A percentile compares a stretch with the other conserved stretches of the same genome.
Conservation (phyloP, 2,797 vertebrate species). For the Lutjanus argentimaculatus region DNA sequence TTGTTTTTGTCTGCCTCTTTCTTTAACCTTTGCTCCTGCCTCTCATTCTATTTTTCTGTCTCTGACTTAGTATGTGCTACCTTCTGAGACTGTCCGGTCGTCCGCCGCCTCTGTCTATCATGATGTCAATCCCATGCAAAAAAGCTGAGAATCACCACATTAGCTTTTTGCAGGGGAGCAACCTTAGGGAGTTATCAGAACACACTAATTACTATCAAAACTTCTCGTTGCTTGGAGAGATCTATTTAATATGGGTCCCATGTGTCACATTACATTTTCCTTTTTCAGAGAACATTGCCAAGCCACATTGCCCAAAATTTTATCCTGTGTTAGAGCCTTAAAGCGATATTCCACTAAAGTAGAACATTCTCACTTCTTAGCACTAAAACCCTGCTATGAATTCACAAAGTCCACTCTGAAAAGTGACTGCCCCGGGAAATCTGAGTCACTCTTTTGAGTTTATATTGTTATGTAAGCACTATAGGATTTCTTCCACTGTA, state of each 20-base stretch:
- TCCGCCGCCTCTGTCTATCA: slow-evolving; percentile 4
- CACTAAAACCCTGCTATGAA: slow-evolving; percentile 21
- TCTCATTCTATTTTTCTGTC: background rate
- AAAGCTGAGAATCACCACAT: slow-evolving; percentile 17
- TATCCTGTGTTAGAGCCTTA: slow-evolving; percentile 38
- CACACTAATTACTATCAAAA: slow-evolving; percentile 64
- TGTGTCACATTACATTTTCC: slow-evolving; percentile 62
- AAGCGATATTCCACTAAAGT: slow-evolving; percentile 42
- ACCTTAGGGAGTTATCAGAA: slow-evolving; percentile 38
- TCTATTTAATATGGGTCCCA: slow-evolving; percentile 52
- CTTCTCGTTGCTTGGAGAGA: slow-evolving; percentile 58
- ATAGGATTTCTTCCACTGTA: slow-evolving; percentile 1
- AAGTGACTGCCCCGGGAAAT: slow-evolving; percentile 15
- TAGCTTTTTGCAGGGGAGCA: slow-evolving; percentile 1
- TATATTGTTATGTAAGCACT: slow-evolving; percentile 28
- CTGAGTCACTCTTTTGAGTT: slow-evolving; percentile 15
- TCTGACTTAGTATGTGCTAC: slow-evolving; percentile 13
- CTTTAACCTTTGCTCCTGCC: slow-evolving; percentile 11
- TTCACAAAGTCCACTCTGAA: slow-evolving; percentile 37
- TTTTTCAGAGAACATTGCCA: slow-evolving; percentile 48
- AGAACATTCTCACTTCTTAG: slow-evolving; percentile 39
- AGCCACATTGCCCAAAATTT: slow-evolving; percentile 35
- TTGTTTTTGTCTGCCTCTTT: slow-evolving; percentile 25
- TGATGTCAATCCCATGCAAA: slow-evolving; percentile 22
- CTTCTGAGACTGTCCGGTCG: slow-evolving; percentile 20